phyloP scores from a whole-genome alignment of 2,888 invertebrate genomes.

The Aleiodes alternator region DNA sequence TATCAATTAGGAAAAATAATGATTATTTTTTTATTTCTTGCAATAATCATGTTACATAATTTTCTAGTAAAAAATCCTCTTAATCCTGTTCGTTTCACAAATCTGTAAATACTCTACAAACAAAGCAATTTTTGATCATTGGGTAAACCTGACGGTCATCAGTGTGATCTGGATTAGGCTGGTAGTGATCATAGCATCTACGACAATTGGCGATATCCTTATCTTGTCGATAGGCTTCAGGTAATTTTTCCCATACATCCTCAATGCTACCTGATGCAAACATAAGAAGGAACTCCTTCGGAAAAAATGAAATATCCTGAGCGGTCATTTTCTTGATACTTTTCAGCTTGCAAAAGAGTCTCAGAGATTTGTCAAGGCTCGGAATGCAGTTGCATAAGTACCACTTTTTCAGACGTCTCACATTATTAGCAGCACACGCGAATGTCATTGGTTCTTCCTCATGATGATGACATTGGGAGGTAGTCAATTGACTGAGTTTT shows the following conservation, averaged over 20 bases:
- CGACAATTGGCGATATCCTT: background rate
- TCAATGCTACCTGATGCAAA: too few species aligned
- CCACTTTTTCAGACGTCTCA: background rate
- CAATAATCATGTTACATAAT: too few species aligned
- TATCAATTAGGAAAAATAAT: too few species aligned
- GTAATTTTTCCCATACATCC: background rate
- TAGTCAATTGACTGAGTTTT: background rate
- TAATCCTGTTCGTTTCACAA: background rate
- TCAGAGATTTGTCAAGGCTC: too few species aligned
- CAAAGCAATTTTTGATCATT: background rate
- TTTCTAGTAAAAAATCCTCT: too few species aligned
- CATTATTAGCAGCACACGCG: constrained; percentile 10
- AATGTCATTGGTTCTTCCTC: background rate
- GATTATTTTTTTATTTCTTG: too few species aligned
- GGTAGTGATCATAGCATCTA: background rate
- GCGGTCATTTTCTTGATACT: too few species aligned
- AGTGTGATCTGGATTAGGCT: background rate
- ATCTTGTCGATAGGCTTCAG: background rate
- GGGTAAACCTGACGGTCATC: background rate
- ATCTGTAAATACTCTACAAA: too few species aligned
- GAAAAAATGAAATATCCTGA: too few species aligned
- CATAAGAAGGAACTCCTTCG: too few species aligned
- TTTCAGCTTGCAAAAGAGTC: too few species aligned
- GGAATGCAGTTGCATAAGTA: background rate
- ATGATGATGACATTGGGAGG: background rate